Percentiles rank a stretch among this genome's conserved stretches.
Evolutionary conservation across 2,797 vertebrate species (phyloP).

Genomic region (Mormyrus hasselquistii): DNA sequence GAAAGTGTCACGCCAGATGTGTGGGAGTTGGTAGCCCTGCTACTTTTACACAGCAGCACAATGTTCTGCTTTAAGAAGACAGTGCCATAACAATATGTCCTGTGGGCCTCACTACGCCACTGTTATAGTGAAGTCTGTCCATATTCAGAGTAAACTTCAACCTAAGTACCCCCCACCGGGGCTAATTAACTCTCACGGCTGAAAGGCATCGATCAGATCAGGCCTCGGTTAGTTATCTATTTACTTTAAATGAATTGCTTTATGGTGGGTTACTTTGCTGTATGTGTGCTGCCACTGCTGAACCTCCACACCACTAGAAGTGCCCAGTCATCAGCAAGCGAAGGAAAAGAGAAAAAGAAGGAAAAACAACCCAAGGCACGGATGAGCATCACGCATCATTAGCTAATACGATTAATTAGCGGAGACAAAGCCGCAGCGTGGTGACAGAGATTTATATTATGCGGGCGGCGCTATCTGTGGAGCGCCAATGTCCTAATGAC

Average conservation of each 20-base stretch:
- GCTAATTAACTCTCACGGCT: not conserved
- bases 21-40: not conserved
- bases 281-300: not conserved
- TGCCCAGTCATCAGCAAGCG: not conserved
- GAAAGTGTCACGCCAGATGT: not conserved
- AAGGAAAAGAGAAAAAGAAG: not conserved
- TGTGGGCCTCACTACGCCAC: not conserved
- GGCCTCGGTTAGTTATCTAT: not conserved
- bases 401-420: not conserved
- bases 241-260: not conserved
- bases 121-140: not conserved
- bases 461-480: not conserved
- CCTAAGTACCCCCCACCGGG: not conserved
- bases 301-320: not conserved
- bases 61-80: conserved; percentile 16
- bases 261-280: too few relatives aligned
- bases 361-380: not conserved
- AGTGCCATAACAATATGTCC: not conserved
- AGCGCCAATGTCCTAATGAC: not conserved
- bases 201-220: not conserved
- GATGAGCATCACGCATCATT: not conserved
- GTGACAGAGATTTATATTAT: not conserved
- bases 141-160: not conserved
- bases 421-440: not conserved
- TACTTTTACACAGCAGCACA: conserved; percentile 38